A percentile compares a stretch with the other conserved stretches of the same genome.
Evolutionary conservation across 2,113 vertebrate genomes (phyloP).

Genomic region (Tapirus terrestris): DNA sequence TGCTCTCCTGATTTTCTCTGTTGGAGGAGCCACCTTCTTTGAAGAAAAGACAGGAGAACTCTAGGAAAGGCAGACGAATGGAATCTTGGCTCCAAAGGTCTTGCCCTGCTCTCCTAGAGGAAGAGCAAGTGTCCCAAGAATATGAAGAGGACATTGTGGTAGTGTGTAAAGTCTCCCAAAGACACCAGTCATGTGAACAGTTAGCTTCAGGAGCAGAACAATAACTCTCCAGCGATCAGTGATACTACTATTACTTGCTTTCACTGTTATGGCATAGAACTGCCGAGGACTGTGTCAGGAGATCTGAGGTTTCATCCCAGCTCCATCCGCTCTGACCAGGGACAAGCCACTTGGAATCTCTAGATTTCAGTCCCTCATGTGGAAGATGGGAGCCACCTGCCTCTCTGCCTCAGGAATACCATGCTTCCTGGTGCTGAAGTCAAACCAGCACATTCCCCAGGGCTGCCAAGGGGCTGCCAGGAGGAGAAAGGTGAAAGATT

Average conservation of each 20-base stretch:
- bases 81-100: no score
- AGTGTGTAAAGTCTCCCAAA: neutral
- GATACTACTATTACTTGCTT: no score
- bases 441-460: no score
- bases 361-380: no score
- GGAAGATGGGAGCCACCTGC: neutral
- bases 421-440: neutral
- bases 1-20: neutral
- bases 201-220: neutral
- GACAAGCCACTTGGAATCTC: neutral
- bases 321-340: neutral
- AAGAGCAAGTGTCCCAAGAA: neutral
- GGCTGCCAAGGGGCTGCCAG: neutral
- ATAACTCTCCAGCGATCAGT: neutral
- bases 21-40: neutral
- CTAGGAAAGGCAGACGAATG: neutral
- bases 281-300: neutral
- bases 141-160: neutral
- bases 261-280: neutral
- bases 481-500: no score
- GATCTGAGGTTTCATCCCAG: neutral
- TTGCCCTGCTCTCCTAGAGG: neutral
- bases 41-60: neutral
- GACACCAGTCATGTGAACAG: neutral
- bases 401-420: neutral